Evolutionary conservation across 1,140 invertebrate species (phyloP).

Genomic region (Apis cerana): DNA sequence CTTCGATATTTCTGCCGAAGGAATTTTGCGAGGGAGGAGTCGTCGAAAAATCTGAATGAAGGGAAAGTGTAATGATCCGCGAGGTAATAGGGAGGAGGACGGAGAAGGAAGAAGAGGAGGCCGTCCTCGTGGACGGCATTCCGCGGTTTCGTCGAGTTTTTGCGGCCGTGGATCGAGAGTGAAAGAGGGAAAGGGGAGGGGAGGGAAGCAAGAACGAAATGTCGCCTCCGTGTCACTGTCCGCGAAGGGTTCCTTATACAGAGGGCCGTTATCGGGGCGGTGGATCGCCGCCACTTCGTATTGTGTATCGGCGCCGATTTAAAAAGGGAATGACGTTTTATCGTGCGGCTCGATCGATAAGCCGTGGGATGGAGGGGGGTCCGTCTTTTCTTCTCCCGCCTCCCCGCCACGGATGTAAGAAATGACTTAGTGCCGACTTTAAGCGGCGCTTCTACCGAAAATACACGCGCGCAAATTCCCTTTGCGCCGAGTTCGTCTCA

Average conservation of each 20-base stretch:
- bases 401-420: slow-evolving; percentile 32
- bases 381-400: slow-evolving; percentile 29
- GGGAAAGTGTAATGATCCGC: too few species aligned
- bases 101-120: too few species aligned
- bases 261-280: slow-evolving; percentile 39
- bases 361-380: slow-evolving; percentile 44
- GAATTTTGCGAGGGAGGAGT: too few species aligned
- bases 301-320: slow-evolving; percentile 56
- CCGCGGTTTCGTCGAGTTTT: slow-evolving; percentile 65
- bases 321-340: slow-evolving; percentile 59
- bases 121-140: slow-evolving; percentile 51
- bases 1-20: too few species aligned
- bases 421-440: slow-evolving; percentile 52
- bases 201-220: slow-evolving; percentile 46
- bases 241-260: slow-evolving; percentile 29
- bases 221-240: slow-evolving; percentile 57
- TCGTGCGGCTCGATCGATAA: slow-evolving; percentile 59
- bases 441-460: slow-evolving; percentile 40
- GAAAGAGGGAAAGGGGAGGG: slow-evolving; percentile 18
- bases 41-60: too few species aligned
- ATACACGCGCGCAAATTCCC: background rate
- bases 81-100: too few species aligned
- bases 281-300: slow-evolving; percentile 55
- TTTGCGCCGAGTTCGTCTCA: too few species aligned
- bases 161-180: slow-evolving; percentile 28